Percentiles rank a stretch among this genome's conserved stretches.
These are phyloP conservation scores for Protobothrops mucrosquamatus DNA, from an alignment of 2,113 vertebrate genomes.

Conservation along the genomic window DNA sequence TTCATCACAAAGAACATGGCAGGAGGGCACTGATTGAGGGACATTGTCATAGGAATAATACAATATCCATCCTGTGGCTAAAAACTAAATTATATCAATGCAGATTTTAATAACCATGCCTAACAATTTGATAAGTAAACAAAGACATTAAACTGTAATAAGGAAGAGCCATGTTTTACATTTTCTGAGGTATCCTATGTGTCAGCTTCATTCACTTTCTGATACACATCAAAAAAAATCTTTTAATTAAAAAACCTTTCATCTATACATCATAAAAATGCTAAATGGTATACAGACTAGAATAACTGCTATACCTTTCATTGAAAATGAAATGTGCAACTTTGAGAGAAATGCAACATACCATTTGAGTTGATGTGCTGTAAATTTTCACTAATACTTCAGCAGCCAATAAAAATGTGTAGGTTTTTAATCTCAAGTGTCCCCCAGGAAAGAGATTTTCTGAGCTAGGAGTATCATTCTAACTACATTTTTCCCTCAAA, in stretches of 20 bases:
- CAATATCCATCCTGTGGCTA: background rate
- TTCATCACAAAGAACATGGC: background rate
- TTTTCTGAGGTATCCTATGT: background rate
- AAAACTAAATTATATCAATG: background rate
- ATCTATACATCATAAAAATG: background rate
- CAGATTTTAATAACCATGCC: background rate
- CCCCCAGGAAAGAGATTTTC: background rate
- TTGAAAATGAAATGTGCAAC: background rate
- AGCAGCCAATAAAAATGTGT: background rate
- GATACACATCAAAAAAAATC: background rate
- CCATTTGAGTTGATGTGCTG: background rate
- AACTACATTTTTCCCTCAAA: background rate
- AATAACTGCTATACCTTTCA: background rate
- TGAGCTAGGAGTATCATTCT: background rate
- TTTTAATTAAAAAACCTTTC: slow-evolving; percentile 1
- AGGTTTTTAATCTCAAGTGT: background rate
- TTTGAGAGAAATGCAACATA: background rate
- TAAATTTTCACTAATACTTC: background rate
- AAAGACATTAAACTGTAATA: background rate
- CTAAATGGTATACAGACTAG: background rate
- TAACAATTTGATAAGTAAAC: background rate
- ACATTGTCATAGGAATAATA: background rate
- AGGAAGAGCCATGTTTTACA: background rate
- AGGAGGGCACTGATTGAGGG: background rate
- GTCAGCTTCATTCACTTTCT: background rate